Evolutionary conservation across 2,113 vertebrate species (phyloP).

Genomic region (Vidua chalybeata): DNA sequence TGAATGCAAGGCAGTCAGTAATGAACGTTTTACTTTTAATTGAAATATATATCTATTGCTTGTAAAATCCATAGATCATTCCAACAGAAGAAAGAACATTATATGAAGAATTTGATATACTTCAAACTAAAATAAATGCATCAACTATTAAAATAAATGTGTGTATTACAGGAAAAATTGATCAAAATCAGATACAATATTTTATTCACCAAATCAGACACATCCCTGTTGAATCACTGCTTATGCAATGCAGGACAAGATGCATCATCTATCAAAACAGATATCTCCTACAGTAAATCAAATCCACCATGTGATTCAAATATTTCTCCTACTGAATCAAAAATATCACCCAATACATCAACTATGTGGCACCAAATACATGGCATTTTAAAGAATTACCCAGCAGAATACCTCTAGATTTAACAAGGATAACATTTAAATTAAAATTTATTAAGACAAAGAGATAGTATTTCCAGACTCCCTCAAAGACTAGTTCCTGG

Average conservation of each 20-base stretch:
- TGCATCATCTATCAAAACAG: slow-evolving; percentile 75
- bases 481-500: not conserved
- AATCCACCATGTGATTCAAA: slow-evolving; percentile 65
- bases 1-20: not conserved
- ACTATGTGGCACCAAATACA: slow-evolving; percentile 54
- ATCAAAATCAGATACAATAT: slow-evolving; percentile 76
- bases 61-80: slow-evolving; percentile 71
- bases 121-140: slow-evolving; percentile 73
- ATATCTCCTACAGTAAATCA: slow-evolving; percentile 74
- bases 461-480: not conserved
- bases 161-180: slow-evolving; percentile 70
- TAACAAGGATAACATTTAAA: slow-evolving; percentile 47
- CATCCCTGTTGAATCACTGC: slow-evolving; percentile 73
- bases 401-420: slow-evolving; percentile 34
- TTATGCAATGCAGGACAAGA: slow-evolving; percentile 73
- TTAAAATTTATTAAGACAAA: slow-evolving; percentile 60
- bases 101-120: slow-evolving; percentile 63
- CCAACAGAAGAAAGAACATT: slow-evolving; percentile 49
- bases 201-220: slow-evolving; percentile 76
- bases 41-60: slow-evolving; percentile 57
- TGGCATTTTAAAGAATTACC: slow-evolving; percentile 63
- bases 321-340: slow-evolving; percentile 65
- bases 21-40: slow-evolving; percentile 66
- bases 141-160: slow-evolving; percentile 78
- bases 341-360: slow-evolving; percentile 70